Conservation (phyloP, 2,888 invertebrate species). For the Chloromyia formosa region DNA sequence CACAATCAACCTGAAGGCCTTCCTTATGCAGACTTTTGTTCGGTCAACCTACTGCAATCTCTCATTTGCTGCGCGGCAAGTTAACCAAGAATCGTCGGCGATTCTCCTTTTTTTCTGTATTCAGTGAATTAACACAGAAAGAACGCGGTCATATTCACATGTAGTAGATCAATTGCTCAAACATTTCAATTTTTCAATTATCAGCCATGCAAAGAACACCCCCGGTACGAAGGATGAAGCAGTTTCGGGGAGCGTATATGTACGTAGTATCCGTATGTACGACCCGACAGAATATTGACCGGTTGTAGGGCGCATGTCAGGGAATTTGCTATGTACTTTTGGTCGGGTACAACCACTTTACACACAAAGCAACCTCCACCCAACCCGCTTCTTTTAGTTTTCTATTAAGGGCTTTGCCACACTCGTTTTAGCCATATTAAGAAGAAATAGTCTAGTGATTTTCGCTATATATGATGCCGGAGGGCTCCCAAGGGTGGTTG, state of each 20-base stretch:
- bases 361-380: constrained; percentile 12
- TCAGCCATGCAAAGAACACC: constrained; percentile 47
- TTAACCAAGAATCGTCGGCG: not conserved
- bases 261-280: constrained; percentile 43
- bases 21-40: no score
- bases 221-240: no score
- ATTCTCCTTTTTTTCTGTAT: constrained; percentile 2
- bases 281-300: constrained; percentile 54
- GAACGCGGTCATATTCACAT: constrained; percentile 40
- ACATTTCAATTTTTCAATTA: constrained; percentile 56
- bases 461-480: constrained; percentile 36
- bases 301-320: constrained; percentile 54
- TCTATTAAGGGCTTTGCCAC: constrained; percentile 24
- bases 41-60: no score
- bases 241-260: not conserved
- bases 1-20: no score
- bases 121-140: constrained; percentile 14
- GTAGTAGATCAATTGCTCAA: constrained; percentile 54
- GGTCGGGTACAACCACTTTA: constrained; percentile 40
- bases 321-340: constrained; percentile 51
- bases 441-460: constrained; percentile 39
- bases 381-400: not conserved
- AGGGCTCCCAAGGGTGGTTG: constrained; percentile 12
- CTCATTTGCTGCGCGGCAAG: no score
- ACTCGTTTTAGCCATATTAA: constrained; percentile 27